Conservation (phyloP, 2,113 vertebrate genomes). For the Colius striatus region DNA sequence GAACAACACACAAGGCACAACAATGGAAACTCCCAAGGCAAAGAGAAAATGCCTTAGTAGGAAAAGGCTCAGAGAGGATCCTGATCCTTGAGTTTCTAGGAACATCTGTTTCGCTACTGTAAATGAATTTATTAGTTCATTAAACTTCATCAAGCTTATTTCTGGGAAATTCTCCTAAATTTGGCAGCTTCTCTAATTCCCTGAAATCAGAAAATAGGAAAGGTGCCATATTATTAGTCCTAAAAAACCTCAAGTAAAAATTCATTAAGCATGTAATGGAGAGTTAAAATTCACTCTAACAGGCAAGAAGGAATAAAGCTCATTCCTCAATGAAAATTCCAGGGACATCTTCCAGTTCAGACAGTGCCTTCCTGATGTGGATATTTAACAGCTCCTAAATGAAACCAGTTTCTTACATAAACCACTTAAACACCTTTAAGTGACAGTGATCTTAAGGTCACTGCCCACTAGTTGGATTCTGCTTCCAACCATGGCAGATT, state of each 20-base stretch:
- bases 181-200: neutral
- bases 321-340: neutral
- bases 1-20: neutral
- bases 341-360: neutral
- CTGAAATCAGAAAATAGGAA: neutral
- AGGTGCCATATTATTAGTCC: neutral
- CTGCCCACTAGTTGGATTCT: neutral
- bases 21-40: neutral
- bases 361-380: neutral
- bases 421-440: neutral
- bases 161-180: slow-evolving; percentile 5
- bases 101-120: neutral
- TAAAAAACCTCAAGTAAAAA: neutral
- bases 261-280: neutral
- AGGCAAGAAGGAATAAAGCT: neutral
- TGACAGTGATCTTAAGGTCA: neutral
- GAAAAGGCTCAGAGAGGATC: neutral
- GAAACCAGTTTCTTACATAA: neutral
- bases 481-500: neutral
- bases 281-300: neutral
- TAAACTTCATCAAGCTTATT: neutral
- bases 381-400: neutral
- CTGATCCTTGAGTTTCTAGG: neutral
- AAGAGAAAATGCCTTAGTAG: slow-evolving; percentile 13
- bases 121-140: neutral